phyloP scores from a whole-genome alignment of 2,888 invertebrate species.

The Apotomis capreana region DNA sequence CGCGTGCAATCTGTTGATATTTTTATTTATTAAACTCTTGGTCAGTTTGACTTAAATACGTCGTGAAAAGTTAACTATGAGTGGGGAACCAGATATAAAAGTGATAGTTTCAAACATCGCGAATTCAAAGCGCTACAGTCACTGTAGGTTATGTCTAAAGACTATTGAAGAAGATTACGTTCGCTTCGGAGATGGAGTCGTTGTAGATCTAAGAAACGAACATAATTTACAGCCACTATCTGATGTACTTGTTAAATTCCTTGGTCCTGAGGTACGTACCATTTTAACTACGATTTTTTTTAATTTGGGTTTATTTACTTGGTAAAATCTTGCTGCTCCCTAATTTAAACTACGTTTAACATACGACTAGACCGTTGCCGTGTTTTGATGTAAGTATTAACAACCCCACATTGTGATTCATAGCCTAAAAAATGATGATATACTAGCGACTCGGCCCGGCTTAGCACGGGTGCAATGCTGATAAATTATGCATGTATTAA shows the following conservation, averaged over 20 bases:
- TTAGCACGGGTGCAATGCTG: no score
- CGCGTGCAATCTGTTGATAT: conserved; percentile 22
- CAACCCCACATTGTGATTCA: no score
- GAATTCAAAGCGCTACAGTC: conserved; percentile 62
- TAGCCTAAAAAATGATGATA: no score
- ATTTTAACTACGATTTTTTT: not conserved
- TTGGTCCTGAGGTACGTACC: conserved; percentile 59
- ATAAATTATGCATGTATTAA: no score
- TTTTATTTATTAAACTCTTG: not conserved
- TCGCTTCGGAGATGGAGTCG: conserved; percentile 63
- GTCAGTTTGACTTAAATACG: not conserved
- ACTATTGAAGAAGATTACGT: conserved; percentile 60
- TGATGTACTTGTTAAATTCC: conserved; percentile 55
- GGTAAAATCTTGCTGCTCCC: no score
- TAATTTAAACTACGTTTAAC: no score
- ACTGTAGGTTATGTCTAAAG: conserved; percentile 76
- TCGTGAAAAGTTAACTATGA: conserved; percentile 14
- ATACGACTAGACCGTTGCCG: no score
- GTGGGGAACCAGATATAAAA: conserved; percentile 53
- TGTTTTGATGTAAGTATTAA: no score
- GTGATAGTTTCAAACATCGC: conserved; percentile 65
- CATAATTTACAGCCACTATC: conserved; percentile 51
- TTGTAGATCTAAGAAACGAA: conserved; percentile 48
- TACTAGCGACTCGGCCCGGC: no score
- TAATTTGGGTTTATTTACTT: no score